phyloP scores from a whole-genome alignment of 1,140 invertebrate species.

The Sarcophaga peregrina region DNA sequence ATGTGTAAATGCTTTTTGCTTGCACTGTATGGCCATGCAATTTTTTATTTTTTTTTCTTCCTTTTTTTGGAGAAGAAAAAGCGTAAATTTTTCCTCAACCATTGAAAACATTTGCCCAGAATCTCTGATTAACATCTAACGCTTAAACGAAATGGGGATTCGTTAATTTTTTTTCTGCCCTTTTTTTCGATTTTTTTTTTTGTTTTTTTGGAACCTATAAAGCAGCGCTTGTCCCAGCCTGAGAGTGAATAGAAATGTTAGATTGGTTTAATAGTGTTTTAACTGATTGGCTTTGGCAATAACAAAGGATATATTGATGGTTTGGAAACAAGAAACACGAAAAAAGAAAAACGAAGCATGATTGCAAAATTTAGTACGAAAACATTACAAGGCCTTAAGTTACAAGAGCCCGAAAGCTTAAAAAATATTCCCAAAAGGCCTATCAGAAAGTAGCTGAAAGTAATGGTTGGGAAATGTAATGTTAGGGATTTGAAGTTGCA shows the following conservation, averaged over 20 bases:
- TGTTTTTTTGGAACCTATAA: neutral
- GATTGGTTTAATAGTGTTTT: constrained; percentile 40
- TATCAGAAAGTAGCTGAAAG: too few relatives aligned
- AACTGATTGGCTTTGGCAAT: constrained; percentile 31
- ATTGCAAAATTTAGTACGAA: neutral
- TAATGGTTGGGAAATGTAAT: too few relatives aligned
- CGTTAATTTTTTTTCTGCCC: neutral
- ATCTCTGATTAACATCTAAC: neutral
- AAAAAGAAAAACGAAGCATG: neutral
- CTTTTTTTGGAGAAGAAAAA: too few relatives aligned
- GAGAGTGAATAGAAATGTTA: neutral
- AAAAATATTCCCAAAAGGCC: too few relatives aligned
- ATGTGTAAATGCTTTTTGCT: constrained; percentile 35
- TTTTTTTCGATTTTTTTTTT: neutral
- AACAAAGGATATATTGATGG: constrained; percentile 34
- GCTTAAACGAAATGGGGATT: neutral
- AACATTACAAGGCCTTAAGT: neutral
- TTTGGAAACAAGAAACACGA: constrained; percentile 4
- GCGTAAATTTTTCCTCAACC: neutral
- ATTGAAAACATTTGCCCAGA: neutral
- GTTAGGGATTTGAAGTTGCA: too few relatives aligned
- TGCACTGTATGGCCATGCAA: neutral
- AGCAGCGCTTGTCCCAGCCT: too few relatives aligned
- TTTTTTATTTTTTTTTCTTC: neutral
- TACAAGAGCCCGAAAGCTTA: too few relatives aligned